Evolutionary conservation across 2,797 vertebrate genomes (phyloP).

Genomic region (Malurus leucopterus): DNA sequence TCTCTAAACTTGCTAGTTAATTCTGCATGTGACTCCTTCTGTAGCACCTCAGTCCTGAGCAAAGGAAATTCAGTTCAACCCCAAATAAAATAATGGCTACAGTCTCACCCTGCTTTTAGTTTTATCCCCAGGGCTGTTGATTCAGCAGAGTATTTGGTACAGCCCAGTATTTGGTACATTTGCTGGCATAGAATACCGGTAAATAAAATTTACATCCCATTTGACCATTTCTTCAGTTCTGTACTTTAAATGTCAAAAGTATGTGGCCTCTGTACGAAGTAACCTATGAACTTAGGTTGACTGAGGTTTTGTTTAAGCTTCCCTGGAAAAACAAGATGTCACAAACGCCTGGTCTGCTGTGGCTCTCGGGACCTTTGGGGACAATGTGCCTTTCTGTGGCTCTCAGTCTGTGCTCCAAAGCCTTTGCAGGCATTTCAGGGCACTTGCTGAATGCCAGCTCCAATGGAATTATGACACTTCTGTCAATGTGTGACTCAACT

Average conservation of each 20-base stretch:
- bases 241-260: not conserved
- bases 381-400: fast-evolving
- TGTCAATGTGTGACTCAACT: not conserved
- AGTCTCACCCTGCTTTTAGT: not conserved
- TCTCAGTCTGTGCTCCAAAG: fast-evolving
- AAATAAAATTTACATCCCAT: not conserved
- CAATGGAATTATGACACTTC: not conserved
- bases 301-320: not conserved
- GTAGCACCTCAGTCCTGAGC: not conserved
- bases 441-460: not conserved
- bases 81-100: not conserved
- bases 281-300: not conserved
- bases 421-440: not conserved
- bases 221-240: not conserved
- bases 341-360: fast-evolving
- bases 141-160: not conserved
- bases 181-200: not conserved
- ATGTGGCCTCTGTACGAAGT: not conserved
- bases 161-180: not conserved
- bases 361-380: not conserved
- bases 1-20: not conserved
- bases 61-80: not conserved
- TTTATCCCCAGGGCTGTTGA: not conserved
- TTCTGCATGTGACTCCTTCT: fast-evolving
- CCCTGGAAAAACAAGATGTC: not conserved